phyloP scores from a whole-genome alignment of 2,113 vertebrate genomes.

The Laterallus jamaicensis region DNA sequence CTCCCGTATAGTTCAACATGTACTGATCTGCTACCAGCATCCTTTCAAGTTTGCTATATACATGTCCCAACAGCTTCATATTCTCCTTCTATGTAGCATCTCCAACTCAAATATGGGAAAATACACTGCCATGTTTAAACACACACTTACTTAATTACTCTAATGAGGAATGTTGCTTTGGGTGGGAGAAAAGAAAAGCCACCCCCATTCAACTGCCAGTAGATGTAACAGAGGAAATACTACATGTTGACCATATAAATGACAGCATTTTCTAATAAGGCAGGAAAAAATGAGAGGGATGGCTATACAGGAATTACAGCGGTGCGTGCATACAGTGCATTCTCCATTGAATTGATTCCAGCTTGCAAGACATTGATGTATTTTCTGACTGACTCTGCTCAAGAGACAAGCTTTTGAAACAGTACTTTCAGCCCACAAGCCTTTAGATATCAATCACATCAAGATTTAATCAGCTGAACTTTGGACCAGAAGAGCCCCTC shows the following conservation, averaged over 20 bases:
- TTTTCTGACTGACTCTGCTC: constrained; percentile 59
- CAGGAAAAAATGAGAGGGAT: constrained; percentile 27
- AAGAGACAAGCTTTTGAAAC: constrained; percentile 58
- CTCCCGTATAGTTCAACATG: not conserved
- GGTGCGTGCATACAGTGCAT: not conserved
- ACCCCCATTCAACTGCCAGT: not conserved
- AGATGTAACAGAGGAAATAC: not conserved
- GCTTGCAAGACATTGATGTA: constrained; percentile 50
- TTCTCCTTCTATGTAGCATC: constrained; percentile 1
- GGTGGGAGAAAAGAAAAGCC: not conserved
- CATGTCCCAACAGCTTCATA: constrained; percentile 42
- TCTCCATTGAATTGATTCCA: constrained; percentile 46
- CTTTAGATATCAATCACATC: constrained; percentile 34
- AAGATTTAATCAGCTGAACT: constrained; percentile 41
- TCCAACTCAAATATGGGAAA: constrained; percentile 2
- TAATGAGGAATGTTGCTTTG: not conserved
- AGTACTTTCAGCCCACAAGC: constrained; percentile 22
- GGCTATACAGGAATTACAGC: constrained; percentile 53
- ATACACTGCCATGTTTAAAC: not conserved
- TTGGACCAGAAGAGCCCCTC: constrained; percentile 1
- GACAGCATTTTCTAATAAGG: constrained; percentile 5
- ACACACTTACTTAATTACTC: constrained; percentile 38
- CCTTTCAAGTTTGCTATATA: constrained; percentile 48
- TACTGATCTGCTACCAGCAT: constrained; percentile 70
- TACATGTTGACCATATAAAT: constrained; percentile 21